Conservation (phyloP, 2,888 invertebrate genomes). For the Entomobrya multifasciata region DNA sequence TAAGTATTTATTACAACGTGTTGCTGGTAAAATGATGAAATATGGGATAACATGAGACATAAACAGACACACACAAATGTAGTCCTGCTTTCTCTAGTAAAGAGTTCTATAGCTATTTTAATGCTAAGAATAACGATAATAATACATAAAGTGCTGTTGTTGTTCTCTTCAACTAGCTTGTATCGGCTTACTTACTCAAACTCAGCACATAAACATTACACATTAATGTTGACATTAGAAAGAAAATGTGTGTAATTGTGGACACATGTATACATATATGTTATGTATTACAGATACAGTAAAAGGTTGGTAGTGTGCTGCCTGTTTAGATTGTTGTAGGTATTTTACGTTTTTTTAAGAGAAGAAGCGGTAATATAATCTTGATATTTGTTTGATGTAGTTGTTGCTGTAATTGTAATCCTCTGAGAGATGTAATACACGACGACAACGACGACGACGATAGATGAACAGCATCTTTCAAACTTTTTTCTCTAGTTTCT, state of each 20-base stretch:
- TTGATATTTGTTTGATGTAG: conserved; percentile 42
- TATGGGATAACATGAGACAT: conserved; percentile 11
- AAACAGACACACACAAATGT: conserved; percentile 11
- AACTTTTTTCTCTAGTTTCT: conserved; percentile 18
- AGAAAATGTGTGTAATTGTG: conserved; percentile 22
- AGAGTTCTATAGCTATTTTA: not conserved
- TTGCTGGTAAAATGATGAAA: conserved; percentile 44
- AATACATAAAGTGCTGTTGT: not conserved
- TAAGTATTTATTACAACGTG: conserved; percentile 22
- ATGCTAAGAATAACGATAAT: not conserved
- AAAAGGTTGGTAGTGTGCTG: conserved; percentile 18
- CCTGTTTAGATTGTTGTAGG: not conserved
- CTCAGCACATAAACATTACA: conserved; percentile 49
- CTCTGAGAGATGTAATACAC: conserved; percentile 58
- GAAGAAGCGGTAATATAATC: conserved; percentile 26
- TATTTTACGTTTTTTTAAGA: no score
- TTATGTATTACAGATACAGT: conserved; percentile 13
- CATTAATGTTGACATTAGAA: conserved; percentile 52
- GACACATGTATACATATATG: not conserved
- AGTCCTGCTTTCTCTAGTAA: not conserved
- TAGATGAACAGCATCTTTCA: conserved; percentile 36
- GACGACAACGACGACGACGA: conserved; percentile 38
- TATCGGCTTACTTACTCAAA: conserved; percentile 21
- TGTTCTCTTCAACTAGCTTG: conserved; percentile 2
- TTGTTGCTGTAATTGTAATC: conserved; percentile 53